Evolutionary conservation across 2,113 vertebrate genomes (phyloP).

Genomic region (Oreamnos americanus): DNA sequence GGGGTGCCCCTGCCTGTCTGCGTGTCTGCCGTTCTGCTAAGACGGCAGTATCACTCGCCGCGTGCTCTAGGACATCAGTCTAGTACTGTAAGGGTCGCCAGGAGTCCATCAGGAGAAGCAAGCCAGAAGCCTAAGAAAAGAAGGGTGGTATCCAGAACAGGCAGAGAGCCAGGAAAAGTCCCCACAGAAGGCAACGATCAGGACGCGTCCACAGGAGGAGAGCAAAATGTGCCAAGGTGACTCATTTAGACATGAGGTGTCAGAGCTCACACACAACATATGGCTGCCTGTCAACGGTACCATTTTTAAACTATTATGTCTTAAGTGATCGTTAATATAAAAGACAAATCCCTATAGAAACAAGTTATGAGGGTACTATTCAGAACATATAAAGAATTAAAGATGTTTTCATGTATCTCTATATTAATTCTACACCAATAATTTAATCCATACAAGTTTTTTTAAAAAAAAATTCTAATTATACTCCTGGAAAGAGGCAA

Average conservation of each 20-base stretch:
- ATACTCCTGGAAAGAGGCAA: background rate
- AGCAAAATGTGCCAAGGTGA: background rate
- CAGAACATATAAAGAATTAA: background rate
- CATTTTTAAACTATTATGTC: background rate
- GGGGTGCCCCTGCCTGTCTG: background rate
- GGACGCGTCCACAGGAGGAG: background rate
- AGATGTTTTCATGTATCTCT: background rate
- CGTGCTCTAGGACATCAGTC: background rate
- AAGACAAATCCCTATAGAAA: background rate
- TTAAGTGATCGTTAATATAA: background rate
- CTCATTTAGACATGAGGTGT: background rate
- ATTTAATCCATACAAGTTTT: background rate
- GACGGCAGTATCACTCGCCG: background rate
- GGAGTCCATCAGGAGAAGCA: background rate
- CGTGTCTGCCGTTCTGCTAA: background rate
- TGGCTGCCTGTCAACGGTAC: background rate
- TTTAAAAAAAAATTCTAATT: background rate
- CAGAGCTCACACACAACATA: background rate
- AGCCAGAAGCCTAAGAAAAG: background rate
- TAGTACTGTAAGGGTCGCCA: background rate
- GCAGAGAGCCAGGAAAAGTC: background rate
- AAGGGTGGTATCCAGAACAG: background rate
- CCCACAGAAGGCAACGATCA: background rate
- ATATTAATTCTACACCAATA: background rate
- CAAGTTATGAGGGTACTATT: background rate